Evolutionary conservation across 1,140 invertebrate genomes (phyloP).

Genomic region (Drosophila busckii): DNA sequence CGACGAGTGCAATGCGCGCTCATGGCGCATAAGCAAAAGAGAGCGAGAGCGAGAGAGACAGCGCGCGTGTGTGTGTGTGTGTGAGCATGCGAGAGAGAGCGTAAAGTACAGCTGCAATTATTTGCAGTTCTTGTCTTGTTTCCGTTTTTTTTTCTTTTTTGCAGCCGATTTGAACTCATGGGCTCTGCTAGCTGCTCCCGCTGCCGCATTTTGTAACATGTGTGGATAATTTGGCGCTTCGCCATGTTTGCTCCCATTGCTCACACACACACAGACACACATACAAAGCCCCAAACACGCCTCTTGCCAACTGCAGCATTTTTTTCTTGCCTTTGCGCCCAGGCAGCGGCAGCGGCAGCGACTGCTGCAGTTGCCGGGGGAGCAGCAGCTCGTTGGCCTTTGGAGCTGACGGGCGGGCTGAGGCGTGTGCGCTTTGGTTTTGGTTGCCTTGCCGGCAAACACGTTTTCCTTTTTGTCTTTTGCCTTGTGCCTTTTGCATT

Average conservation of each 20-base stretch:
- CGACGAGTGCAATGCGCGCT: slow-evolving; percentile 54
- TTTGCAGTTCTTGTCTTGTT: slow-evolving; percentile 69
- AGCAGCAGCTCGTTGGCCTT: neutral
- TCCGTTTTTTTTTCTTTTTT: slow-evolving; percentile 44
- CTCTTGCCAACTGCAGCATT: too few relatives aligned
- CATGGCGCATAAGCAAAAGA: slow-evolving; percentile 1
- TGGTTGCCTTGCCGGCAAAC: slow-evolving; percentile 47
- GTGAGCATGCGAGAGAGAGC: neutral
- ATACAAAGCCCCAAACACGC: too few relatives aligned
- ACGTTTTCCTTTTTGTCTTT: slow-evolving; percentile 38
- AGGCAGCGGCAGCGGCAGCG: too few relatives aligned
- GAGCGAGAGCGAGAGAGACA: neutral
- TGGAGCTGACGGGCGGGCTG: slow-evolving; percentile 6
- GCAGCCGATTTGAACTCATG: slow-evolving; percentile 10
- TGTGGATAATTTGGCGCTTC: slow-evolving; percentile 74
- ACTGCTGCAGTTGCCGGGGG: slow-evolving; percentile 3
- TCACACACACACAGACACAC: too few relatives aligned
- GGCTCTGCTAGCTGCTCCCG: too few relatives aligned
- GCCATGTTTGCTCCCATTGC: slow-evolving; percentile 72
- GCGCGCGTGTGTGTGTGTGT: slow-evolving; percentile 1
- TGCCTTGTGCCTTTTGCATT: too few relatives aligned
- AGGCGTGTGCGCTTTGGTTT: slow-evolving; percentile 5
- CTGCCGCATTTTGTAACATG: slow-evolving; percentile 51
- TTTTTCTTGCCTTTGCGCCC: too few relatives aligned
- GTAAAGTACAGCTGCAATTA: slow-evolving; percentile 51